Conservation (phyloP, 2,888 invertebrate genomes). For the Prosapia bicincta region DNA sequence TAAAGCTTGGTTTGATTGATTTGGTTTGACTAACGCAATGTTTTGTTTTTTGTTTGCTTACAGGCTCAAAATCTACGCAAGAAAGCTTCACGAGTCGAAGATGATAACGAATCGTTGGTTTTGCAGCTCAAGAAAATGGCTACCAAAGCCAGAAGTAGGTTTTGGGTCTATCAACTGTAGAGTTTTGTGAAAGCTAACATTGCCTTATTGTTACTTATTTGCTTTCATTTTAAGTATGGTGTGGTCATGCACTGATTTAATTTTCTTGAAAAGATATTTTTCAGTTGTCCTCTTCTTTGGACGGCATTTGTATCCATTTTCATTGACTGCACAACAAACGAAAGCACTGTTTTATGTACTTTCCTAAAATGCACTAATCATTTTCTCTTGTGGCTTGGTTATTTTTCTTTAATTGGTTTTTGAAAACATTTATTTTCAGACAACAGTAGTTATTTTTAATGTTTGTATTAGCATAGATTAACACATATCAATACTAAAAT, state of each 20-base stretch:
- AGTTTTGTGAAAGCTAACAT: conserved; percentile 21
- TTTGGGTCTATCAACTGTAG: conserved; percentile 33
- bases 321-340: conserved; percentile 26
- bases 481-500: too few relatives aligned
- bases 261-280: conserved; percentile 7
- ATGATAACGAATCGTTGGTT: conserved; percentile 94
- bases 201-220: conserved; percentile 33
- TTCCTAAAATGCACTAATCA: background rate
- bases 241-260: conserved; percentile 47
- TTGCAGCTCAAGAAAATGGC: conserved; percentile 96
- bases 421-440: too few relatives aligned
- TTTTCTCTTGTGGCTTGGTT: background rate
- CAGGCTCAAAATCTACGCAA: conserved; percentile 84
- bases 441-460: too few relatives aligned
- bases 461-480: too few relatives aligned
- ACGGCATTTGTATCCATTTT: conserved; percentile 32
- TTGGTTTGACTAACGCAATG: background rate
- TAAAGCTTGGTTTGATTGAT: conserved; percentile 35
- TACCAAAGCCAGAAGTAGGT: conserved; percentile 77
- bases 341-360: background rate
- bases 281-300: background rate
- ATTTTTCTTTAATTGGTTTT: background rate
- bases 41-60: conserved; percentile 43
- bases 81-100: conserved; percentile 89
- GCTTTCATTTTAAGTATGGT: conserved; percentile 44